Conservation (phyloP, 2,113 vertebrate species). For the Pluvianellus socialis region DNA sequence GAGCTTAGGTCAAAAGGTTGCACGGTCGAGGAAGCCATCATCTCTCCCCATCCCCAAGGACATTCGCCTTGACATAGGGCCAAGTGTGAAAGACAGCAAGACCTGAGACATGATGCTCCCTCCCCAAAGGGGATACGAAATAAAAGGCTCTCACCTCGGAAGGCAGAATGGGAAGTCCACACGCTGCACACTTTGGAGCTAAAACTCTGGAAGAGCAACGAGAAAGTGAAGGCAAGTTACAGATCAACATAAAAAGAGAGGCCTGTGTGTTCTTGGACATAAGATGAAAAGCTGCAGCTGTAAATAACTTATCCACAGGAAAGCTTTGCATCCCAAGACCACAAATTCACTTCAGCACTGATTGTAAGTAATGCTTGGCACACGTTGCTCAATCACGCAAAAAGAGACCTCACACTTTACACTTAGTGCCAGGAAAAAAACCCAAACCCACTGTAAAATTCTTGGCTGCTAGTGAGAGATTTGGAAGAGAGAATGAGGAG, state of each 20-base stretch:
- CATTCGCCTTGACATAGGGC: accelerated
- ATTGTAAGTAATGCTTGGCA: background rate
- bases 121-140: accelerated
- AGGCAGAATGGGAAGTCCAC: constrained; percentile 91
- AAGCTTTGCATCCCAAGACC: background rate
- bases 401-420: background rate
- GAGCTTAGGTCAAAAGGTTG: background rate
- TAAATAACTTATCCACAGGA: background rate
- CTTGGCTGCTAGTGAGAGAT: background rate
- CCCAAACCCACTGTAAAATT: background rate
- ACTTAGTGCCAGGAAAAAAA: background rate
- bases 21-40: accelerated
- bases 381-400: background rate
- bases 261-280: background rate
- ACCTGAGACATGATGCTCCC: background rate
- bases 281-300: background rate
- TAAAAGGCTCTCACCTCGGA: constrained; percentile 83
- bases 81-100: background rate
- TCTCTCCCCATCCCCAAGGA: background rate
- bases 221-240: background rate
- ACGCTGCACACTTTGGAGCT: constrained; percentile 94
- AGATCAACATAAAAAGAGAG: background rate
- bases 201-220: constrained; percentile 79
- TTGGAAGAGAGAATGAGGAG: background rate
- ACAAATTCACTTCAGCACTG: background rate